Base-by-base conservation (phyloP, 2,797 vertebrate species). In the Masticophis lateralis region DNA sequence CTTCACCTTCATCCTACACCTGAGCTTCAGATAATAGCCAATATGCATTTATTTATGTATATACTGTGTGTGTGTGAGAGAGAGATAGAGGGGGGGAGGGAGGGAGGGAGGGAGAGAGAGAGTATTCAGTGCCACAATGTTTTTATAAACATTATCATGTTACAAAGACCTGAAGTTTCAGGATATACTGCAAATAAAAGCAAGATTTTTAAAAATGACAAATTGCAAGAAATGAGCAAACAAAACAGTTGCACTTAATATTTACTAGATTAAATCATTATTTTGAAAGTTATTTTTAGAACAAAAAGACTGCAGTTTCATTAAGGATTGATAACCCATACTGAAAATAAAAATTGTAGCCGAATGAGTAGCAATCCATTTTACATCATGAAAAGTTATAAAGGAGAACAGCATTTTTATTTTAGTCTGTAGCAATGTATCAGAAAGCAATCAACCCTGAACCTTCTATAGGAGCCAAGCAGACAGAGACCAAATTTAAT, bases 341-440 rank as follows among this genome's bases (percentile, higher is more conserved):
- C n/a, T 51, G 10, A 13, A 83, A 55, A 87, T 43, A 51, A 51
- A 94, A 94, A 92, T 2, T 3, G 3, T 55, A 93, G 32, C 32
- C 90, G 91, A 66, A 32, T 79, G 94, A 74, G 91, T 94, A 10
- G 55, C 37, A 57, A 47, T 43, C 63, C 51, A 53, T 0, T 96
- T 83, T 92, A 28, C 83, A 87, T 59, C 88, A 91, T 91, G 89
- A 69, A 0, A 0, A 56, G 59, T 4, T 90, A 87, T 91, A 0
- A 2, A 11, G 11, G 8, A 43, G 37, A 13, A 83, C 6, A 5
- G 12, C 18, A 74, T 63, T 61, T n/a, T n/a, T 87, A 91, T 90
- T 11, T 94, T 87, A 83, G 20, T 47, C 37, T 83, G 37, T 4
- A 83, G 20, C 9, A 47, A 25, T 47, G 9, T 83, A 47, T 83